Evolutionary conservation across 2,113 vertebrate species (phyloP).

Genomic region (Bettongia penicillata): DNA sequence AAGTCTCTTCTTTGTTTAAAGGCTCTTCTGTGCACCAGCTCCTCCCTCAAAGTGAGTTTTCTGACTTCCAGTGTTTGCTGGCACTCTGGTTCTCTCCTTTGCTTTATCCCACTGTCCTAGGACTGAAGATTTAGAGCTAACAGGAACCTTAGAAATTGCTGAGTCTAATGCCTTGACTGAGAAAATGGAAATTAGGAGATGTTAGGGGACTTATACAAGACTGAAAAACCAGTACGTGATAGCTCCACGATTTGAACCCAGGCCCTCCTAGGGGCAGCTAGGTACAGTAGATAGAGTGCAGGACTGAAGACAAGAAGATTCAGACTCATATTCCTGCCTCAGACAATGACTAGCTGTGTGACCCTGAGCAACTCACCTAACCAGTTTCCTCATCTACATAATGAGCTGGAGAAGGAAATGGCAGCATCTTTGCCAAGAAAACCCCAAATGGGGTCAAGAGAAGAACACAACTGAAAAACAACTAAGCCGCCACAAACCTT

Average conservation of each 20-base stretch:
- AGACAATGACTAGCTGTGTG: not conserved
- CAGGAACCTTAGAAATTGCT: too few species aligned
- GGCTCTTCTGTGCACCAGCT: too few species aligned
- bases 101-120: too few species aligned
- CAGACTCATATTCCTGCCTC: slow-evolving; percentile 4
- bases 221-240: not conserved
- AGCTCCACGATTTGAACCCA: slow-evolving; percentile 13
- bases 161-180: too few species aligned
- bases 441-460: not conserved
- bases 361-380: slow-evolving; percentile 17
- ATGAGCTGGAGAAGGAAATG: too few species aligned
- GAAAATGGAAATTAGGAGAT: not conserved
- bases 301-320: slow-evolving; percentile 49
- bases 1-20: too few species aligned
- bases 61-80: too few species aligned
- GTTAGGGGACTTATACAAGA: not conserved
- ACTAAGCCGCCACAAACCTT: not conserved
- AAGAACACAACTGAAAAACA: not conserved
- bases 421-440: too few species aligned
- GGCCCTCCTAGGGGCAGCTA: not conserved
- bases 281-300: not conserved
- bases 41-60: too few species aligned
- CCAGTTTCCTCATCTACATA: too few species aligned
- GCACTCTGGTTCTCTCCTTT: too few species aligned
- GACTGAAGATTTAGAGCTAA: too few species aligned